A percentile compares a stretch with the other conserved stretches of the same genome.
Evolutionary conservation across 2,113 vertebrate species (phyloP).

Genomic region (Protobothrops flavoviridis): DNA sequence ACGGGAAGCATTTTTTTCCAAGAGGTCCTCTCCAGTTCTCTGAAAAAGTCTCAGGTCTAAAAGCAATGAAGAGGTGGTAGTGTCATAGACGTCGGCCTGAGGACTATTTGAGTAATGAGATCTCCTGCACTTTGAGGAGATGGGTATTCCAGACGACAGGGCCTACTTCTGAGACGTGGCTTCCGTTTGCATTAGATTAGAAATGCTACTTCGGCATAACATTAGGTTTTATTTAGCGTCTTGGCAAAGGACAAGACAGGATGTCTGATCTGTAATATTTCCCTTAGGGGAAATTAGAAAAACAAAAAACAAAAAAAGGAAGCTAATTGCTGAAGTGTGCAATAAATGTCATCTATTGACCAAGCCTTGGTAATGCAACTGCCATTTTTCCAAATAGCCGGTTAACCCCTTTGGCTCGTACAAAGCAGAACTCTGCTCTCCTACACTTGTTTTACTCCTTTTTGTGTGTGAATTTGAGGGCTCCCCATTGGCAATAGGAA

Average conservation of each 20-base stretch:
- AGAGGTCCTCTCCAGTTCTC: background rate
- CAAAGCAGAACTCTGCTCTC: background rate
- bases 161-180: background rate
- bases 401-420: conserved; percentile 20
- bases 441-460: background rate
- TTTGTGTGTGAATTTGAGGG: background rate
- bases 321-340: conserved; percentile 21
- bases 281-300: conserved; percentile 5
- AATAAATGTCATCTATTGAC: conserved; percentile 36
- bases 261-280: conserved; percentile 40
- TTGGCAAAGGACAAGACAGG: conserved; percentile 39
- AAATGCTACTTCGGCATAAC: background rate
- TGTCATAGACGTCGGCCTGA: background rate
- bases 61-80: background rate
- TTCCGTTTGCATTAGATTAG: conserved; percentile 36
- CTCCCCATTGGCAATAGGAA: background rate
- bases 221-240: conserved; percentile 39
- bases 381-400: background rate
- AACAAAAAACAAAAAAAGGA: background rate
- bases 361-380: conserved; percentile 36
- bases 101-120: background rate
- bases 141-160: background rate
- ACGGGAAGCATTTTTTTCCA: background rate
- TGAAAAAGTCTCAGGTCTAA: background rate
- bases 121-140: background rate